These are phyloP conservation scores for Sitta carolinensis DNA, from an alignment of 2,797 vertebrate species.

Conservation along the genomic window DNA sequence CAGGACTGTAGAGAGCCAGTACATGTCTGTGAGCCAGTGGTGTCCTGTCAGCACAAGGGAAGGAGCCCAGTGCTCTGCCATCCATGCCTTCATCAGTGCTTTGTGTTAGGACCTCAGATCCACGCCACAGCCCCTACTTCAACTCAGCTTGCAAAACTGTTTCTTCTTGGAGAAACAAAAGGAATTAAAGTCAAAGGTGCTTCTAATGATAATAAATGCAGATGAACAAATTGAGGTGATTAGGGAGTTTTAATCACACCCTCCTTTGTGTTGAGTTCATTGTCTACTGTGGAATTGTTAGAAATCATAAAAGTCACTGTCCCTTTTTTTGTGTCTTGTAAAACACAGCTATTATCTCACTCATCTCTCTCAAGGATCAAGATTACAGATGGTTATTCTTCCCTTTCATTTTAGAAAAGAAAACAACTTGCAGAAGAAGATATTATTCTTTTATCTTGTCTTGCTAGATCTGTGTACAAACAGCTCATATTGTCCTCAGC, in stretches of 20 bases:
- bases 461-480: neutral
- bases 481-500: neutral
- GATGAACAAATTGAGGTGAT: neutral
- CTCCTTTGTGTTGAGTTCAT: accelerated
- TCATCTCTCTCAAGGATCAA: neutral
- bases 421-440: neutral
- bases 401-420: neutral
- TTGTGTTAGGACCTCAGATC: neutral
- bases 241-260: neutral
- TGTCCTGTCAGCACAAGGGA: neutral
- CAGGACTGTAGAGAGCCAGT: neutral
- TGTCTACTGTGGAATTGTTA: neutral
- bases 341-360: neutral
- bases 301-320: neutral
- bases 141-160: neutral
- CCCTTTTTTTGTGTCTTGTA: neutral
- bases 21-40: neutral
- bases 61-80: neutral
- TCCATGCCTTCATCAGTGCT: accelerated
- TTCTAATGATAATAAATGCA: neutral
- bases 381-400: neutral
- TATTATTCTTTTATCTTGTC: neutral
- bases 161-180: neutral
- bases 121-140: neutral
- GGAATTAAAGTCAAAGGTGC: neutral